phyloP scores from a whole-genome alignment of 2,888 invertebrate genomes.

The Seira sanloemensis region DNA sequence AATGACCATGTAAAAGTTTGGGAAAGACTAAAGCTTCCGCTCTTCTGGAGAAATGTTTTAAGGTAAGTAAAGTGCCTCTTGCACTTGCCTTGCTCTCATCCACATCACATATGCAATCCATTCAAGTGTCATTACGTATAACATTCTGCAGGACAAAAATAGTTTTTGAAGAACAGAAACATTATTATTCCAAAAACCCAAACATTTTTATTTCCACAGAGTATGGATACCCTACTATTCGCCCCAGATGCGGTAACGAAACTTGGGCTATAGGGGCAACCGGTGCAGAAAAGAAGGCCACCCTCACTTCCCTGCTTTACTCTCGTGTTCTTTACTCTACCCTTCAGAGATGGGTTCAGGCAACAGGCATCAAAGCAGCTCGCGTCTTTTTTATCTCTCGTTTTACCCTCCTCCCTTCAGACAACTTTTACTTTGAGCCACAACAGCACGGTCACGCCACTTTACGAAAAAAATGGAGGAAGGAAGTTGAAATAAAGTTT shows the following conservation, averaged over 20 bases:
- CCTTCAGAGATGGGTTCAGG: background rate
- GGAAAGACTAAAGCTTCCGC: no score
- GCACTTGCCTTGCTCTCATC: background rate
- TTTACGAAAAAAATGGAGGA: slow-evolving; percentile 16
- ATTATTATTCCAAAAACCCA: background rate
- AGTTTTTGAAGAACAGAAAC: background rate
- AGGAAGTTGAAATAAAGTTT: slow-evolving; percentile 31
- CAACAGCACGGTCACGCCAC: background rate
- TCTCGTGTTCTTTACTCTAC: no score
- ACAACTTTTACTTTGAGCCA: background rate
- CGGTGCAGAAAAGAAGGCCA: no score
- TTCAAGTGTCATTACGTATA: background rate
- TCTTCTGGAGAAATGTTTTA: background rate
- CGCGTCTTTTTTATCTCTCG: background rate
- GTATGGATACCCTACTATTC: background rate
- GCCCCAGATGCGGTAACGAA: no score
- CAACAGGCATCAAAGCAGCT: background rate
- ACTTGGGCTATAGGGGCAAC: no score
- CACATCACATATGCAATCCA: background rate
- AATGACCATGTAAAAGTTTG: no score
- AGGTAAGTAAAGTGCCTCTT: background rate
- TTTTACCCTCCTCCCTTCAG: no score
- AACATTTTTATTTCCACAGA: background rate
- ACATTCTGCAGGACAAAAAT: background rate
- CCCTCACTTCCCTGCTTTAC: background rate